Percentiles rank a stretch among this genome's conserved stretches.
These are phyloP conservation scores for Coelopa frigida DNA, from an alignment of 1,140 invertebrate genomes.

Conservation along the genomic window DNA sequence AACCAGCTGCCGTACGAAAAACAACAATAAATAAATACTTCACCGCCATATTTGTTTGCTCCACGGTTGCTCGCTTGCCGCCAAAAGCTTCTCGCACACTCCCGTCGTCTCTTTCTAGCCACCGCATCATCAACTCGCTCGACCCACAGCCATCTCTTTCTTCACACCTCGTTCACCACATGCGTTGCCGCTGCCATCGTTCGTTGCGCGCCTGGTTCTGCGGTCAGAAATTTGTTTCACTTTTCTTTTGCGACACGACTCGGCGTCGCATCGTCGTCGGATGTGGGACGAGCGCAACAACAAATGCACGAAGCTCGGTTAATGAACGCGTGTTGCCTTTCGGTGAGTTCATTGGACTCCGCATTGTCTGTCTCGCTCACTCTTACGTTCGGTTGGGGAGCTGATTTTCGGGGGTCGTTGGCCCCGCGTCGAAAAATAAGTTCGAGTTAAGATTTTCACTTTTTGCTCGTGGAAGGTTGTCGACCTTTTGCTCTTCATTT, in stretches of 20 bases:
- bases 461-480: too few relatives aligned
- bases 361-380: not conserved
- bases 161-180: too few relatives aligned
- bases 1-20: too few relatives aligned
- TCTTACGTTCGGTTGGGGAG: not conserved
- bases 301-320: conserved; percentile 4
- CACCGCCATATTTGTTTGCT: conserved; percentile 1
- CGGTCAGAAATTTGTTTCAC: conserved; percentile 21
- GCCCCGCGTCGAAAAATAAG: too few relatives aligned
- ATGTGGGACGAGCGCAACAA: conserved; percentile 9
- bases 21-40: too few relatives aligned
- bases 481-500: too few relatives aligned
- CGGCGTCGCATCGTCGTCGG: conserved; percentile 1
- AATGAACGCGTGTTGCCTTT: not conserved
- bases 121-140: too few relatives aligned
- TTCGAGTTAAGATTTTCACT: too few relatives aligned
- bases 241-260: conserved; percentile 17
- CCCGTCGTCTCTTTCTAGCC: too few relatives aligned
- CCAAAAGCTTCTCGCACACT: conserved; percentile 3
- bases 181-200: not conserved
- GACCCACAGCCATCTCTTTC: not conserved
- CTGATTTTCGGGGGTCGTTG: conserved; percentile 6
- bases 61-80: conserved; percentile 5
- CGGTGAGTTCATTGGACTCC: not conserved
- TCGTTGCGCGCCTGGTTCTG: conserved; percentile 13